phyloP scores from a whole-genome alignment of 92 coral and sea anemone genomes.

The Parazoanthus atlanticus region DNA sequence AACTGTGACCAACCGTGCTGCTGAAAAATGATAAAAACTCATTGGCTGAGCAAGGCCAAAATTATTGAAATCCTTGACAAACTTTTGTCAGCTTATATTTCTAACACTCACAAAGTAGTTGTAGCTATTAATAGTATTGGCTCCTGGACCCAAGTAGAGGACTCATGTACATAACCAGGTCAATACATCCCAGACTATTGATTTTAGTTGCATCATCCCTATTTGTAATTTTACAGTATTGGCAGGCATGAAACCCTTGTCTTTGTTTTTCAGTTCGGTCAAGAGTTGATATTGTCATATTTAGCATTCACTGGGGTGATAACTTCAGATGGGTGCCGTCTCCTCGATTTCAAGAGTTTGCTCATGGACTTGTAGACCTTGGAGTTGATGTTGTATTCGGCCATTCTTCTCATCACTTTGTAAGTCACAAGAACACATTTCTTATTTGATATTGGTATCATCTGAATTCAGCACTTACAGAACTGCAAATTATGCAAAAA shows the following conservation, averaged over 20 bases:
- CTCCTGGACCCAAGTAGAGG: too few species aligned
- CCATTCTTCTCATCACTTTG: conserved; percentile 36
- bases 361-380: conserved; percentile 27
- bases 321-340: conserved; percentile 44
- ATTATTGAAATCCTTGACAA: too few species aligned
- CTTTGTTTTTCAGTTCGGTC: conserved; percentile 20
- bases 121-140: too few species aligned
- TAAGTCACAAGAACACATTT: conserved; percentile 8
- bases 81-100: too few species aligned
- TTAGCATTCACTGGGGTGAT: conserved; percentile 43
- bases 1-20: too few species aligned
- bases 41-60: too few species aligned
- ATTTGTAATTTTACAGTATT: background rate
- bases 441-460: background rate
- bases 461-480: background rate
- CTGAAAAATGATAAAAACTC: too few species aligned
- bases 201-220: background rate
- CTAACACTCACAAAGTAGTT: too few species aligned
- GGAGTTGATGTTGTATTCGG: conserved; percentile 41
- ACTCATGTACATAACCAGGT: too few species aligned
- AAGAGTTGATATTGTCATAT: conserved; percentile 22
- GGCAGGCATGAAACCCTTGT: background rate
- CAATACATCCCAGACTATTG: too few species aligned
- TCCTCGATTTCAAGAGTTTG: conserved; percentile 23
- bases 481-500: too few species aligned